These are phyloP conservation scores for Saccostrea glomerata DNA, from an alignment of 1,140 invertebrate genomes.

Conservation along the genomic window DNA sequence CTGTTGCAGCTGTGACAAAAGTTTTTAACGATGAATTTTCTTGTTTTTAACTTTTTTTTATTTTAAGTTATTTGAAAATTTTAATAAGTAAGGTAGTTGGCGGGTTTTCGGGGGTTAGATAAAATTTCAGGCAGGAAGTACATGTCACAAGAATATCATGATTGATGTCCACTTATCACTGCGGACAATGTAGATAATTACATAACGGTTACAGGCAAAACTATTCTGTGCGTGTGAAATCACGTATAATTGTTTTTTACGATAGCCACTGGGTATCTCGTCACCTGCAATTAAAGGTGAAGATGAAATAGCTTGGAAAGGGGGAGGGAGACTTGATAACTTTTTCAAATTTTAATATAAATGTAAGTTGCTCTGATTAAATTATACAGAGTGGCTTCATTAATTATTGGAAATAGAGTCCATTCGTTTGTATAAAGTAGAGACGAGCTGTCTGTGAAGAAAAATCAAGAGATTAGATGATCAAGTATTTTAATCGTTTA, in stretches of 20 bases:
- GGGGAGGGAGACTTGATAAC: neutral
- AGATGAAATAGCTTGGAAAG: neutral
- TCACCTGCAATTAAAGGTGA: neutral
- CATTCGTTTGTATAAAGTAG: neutral
- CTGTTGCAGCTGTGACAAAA: no score
- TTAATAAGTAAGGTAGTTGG: neutral
- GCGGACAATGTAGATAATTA: constrained; percentile 27
- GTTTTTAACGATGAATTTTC: no score
- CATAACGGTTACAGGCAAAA: constrained; percentile 19
- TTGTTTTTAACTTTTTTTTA: no score
- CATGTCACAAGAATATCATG: neutral
- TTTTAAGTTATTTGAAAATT: neutral
- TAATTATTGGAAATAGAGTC: neutral
- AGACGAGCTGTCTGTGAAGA: constrained; percentile 1
- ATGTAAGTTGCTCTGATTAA: no score
- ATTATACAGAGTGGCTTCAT: neutral
- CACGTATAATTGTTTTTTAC: neutral
- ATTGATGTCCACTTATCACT: constrained; percentile 20
- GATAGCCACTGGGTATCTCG: constrained; percentile 1
- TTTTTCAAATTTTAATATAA: no score
- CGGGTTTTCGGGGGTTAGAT: neutral
- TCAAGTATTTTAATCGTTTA: constrained; percentile 24
- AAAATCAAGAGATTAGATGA: neutral
- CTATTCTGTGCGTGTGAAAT: neutral
- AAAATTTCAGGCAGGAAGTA: neutral